phyloP scores from a whole-genome alignment of 2,797 vertebrate species.

The Spatula versicolor region DNA sequence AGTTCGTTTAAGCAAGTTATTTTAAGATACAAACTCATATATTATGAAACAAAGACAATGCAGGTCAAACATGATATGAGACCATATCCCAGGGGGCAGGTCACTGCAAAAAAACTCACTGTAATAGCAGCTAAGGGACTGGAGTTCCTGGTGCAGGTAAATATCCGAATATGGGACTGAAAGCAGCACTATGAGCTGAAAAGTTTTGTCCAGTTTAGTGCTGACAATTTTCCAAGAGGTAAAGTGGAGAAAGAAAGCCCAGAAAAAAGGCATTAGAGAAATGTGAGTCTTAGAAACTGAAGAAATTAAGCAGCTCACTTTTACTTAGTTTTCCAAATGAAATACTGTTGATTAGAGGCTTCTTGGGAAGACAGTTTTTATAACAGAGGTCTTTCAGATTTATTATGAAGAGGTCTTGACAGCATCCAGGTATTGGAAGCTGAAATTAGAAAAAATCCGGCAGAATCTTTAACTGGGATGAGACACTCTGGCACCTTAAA shows the following conservation, averaged over 20 bases:
- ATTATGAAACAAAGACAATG: slow-evolving; percentile 1
- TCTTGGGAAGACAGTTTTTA: not conserved
- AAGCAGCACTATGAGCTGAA: not conserved
- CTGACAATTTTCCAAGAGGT: not conserved
- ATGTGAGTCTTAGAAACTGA: not conserved
- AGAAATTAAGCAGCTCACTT: not conserved
- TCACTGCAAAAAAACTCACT: not conserved
- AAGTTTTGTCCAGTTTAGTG: not conserved
- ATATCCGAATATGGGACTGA: not conserved
- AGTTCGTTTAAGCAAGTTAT: not conserved
- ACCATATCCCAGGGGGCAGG: not conserved
- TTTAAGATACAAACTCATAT: not conserved
- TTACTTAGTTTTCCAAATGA: not conserved
- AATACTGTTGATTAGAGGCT: not conserved
- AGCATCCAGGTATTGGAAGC: not conserved
- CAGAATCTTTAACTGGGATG: not conserved
- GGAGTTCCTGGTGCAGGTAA: not conserved
- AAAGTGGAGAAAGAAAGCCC: not conserved
- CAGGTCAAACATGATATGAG: not conserved
- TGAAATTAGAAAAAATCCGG: not conserved
- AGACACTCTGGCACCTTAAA: not conserved
- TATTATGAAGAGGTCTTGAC: not conserved
- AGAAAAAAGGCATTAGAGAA: not conserved
- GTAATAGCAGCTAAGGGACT: not conserved
- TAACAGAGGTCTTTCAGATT: not conserved